Conservation (phyloP, 2,888 invertebrate species). For the Archips crataeganus region DNA sequence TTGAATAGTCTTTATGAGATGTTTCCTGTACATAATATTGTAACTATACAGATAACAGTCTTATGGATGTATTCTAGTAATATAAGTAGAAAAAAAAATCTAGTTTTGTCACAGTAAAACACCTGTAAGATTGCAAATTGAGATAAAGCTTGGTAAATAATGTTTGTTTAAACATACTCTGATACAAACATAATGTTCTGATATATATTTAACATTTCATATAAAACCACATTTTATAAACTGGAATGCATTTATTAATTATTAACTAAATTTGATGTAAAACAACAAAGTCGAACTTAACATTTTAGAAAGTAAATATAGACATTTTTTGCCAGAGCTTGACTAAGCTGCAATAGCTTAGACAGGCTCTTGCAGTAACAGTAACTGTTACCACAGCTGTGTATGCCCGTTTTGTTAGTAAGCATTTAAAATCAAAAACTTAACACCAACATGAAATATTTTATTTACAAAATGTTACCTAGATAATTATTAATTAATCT, state of each 20-base stretch:
- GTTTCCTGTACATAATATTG: slow-evolving; percentile 10
- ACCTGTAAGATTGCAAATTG: slow-evolving; percentile 4
- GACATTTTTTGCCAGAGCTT: too few relatives aligned
- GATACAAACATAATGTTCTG: neutral
- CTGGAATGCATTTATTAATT: neutral
- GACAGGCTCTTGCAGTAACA: neutral
- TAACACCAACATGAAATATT: slow-evolving; percentile 18
- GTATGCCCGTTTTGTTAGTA: neutral
- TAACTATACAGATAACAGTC: slow-evolving; percentile 11
- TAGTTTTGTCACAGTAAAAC: slow-evolving; percentile 27
- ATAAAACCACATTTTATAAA: slow-evolving; percentile 3
- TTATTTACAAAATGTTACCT: slow-evolving; percentile 36
- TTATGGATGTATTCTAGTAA: slow-evolving; percentile 23
- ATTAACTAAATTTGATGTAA: neutral
- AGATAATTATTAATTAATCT: slow-evolving; percentile 20
- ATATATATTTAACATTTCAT: neutral
- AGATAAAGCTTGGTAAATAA: neutral
- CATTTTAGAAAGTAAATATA: too few relatives aligned
- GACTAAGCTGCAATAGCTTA: too few relatives aligned
- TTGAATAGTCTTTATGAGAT: neutral
- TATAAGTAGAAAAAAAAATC: slow-evolving; percentile 32
- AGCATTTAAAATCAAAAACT: slow-evolving; percentile 3
- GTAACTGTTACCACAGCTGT: neutral
- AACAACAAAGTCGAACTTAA: too few relatives aligned
- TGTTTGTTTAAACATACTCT: neutral